Percentiles rank a stretch among this genome's conserved stretches.
These are phyloP conservation scores for Oscheius sp. DNA, from an alignment of 2,888 invertebrate genomes.

Conservation along the genomic window DNA sequence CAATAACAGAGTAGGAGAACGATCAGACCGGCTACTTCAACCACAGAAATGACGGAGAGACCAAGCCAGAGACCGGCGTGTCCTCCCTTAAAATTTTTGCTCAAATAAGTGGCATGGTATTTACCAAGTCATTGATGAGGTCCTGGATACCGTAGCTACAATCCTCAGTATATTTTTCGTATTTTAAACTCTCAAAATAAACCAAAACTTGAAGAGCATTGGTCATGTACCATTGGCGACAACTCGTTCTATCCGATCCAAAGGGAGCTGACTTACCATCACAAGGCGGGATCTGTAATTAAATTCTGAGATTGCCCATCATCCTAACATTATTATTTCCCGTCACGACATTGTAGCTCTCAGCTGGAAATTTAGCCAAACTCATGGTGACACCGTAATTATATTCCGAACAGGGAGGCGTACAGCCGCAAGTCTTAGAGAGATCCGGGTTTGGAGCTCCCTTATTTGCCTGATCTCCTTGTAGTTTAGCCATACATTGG, in stretches of 20 bases:
- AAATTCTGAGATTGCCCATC: background rate
- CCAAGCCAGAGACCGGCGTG: conserved; percentile 72
- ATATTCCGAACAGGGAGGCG: conserved; percentile 47
- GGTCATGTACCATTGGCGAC: conserved; percentile 53
- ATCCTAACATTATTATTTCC: conserved; percentile 18
- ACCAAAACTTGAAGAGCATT: conserved; percentile 68
- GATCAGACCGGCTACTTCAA: conserved; percentile 65
- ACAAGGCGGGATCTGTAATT: background rate
- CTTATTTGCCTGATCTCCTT: conserved; percentile 46
- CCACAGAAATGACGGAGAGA: conserved; percentile 70
- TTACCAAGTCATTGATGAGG: conserved; percentile 70
- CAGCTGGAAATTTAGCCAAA: conserved; percentile 46
- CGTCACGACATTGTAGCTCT: conserved; percentile 46
- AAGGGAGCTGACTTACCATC: conserved; percentile 4
- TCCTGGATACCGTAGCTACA: conserved; percentile 60
- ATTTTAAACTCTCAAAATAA: conserved; percentile 69
- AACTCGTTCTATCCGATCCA: conserved; percentile 22
- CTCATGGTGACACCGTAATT: conserved; percentile 47
- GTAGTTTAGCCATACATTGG: conserved; percentile 42
- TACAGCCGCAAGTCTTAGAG: conserved; percentile 40
- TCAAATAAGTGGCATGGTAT: too few species aligned
- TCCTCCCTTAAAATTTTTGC: too few species aligned
- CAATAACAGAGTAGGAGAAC: conserved; percentile 43
- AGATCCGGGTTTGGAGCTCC: conserved; percentile 45
- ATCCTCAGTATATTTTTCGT: conserved; percentile 55